phyloP scores from a whole-genome alignment of 2,113 vertebrate species.

The Lonchura striata region DNA sequence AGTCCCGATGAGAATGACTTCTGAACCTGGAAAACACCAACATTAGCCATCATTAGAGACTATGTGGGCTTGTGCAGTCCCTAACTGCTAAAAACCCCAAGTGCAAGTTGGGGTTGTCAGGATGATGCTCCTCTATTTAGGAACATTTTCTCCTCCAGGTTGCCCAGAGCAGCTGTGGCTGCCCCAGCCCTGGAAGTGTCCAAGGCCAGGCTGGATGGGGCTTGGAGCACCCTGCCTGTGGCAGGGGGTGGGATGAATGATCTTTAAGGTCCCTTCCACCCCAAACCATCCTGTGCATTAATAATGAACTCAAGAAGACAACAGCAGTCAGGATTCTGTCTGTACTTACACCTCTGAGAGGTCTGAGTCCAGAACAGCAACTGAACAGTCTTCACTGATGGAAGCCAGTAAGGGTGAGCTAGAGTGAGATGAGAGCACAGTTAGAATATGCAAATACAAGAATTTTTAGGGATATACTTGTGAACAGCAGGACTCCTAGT shows the following conservation, averaged over 20 bases:
- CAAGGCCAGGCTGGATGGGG: not conserved
- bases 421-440: not conserved
- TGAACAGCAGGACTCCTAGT: not conserved
- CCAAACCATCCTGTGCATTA: not conserved
- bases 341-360: conserved; percentile 87
- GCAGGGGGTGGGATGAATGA: not conserved
- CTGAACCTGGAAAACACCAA: conserved; percentile 76
- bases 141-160: not conserved
- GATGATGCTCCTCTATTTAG: not conserved
- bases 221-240: not conserved
- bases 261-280: not conserved
- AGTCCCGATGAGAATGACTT: conserved; percentile 86
- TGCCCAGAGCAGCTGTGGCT: not conserved
- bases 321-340: not conserved
- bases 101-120: too few relatives aligned
- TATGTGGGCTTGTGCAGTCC: not conserved
- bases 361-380: conserved; percentile 84
- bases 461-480: not conserved
- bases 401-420: conserved; percentile 87
- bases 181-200: not conserved
- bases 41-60: not conserved
- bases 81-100: too few relatives aligned
- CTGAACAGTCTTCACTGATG: conserved; percentile 90
- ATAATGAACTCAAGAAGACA: not conserved
- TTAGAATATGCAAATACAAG: not conserved